Percentiles rank a stretch among this genome's conserved stretches.
Conservation (phyloP, 30 jellyfish, hydroid and myxozoan species). For the Clytia hemisphaerica region DNA sequence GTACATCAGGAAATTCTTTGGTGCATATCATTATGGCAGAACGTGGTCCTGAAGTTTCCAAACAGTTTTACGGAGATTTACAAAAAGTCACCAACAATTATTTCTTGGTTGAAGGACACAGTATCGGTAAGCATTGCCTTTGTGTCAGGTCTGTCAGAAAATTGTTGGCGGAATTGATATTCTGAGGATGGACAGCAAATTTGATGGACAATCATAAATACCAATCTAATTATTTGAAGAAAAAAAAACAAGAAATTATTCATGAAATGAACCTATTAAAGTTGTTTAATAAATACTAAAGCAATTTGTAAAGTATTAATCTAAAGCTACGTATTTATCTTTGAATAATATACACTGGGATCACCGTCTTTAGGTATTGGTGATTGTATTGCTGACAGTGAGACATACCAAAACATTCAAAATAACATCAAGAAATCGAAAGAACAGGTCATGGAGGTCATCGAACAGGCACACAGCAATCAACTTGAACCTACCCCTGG, state of each 20-base stretch:
- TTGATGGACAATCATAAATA: no score
- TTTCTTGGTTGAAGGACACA: constrained; percentile 91
- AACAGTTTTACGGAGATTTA: constrained; percentile 85
- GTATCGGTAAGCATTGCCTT: constrained; percentile 64
- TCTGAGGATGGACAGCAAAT: no score
- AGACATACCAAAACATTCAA: constrained; percentile 89
- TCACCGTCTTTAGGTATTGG: constrained; percentile 56
- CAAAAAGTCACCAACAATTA: constrained; percentile 86
- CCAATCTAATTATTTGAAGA: no score
- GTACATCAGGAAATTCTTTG: constrained; percentile 95
- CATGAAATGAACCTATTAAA: background rate
- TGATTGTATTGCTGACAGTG: constrained; percentile 98
- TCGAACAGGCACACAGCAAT: constrained; percentile 94
- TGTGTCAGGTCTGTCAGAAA: no score
- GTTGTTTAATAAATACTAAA: background rate
- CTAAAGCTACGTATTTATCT: background rate
- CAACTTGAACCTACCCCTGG: constrained; percentile 99
- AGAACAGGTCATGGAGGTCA: constrained; percentile 93
- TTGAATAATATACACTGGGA: no score
- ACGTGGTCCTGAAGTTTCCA: constrained; percentile 91
- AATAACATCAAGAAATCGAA: constrained; percentile 76
- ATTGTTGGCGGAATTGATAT: no score
- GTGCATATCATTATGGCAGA: constrained; percentile 85
- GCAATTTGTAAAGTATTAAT: background rate
- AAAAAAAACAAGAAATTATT: no score